Conservation (phyloP, 2,888 invertebrate species). For the Sycophila texana region DNA sequence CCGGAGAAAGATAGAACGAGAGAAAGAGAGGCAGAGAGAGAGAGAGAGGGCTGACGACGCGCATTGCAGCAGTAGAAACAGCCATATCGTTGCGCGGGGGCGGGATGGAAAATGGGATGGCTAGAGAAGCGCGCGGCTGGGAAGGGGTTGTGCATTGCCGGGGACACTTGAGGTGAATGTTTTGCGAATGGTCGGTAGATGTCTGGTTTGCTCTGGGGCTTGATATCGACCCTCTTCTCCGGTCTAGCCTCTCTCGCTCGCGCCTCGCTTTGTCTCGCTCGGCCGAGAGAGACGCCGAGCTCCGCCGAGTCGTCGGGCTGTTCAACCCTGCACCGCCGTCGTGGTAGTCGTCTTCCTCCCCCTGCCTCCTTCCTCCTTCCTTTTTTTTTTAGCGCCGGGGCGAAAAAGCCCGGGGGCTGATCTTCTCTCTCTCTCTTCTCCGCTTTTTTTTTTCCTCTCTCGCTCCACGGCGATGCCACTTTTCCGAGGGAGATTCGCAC, state of each 20-base stretch:
- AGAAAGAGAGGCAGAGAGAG: constrained; percentile 19
- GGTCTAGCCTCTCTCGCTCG: constrained; percentile 46
- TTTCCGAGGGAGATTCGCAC: constrained; percentile 18
- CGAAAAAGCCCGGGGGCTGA: constrained; percentile 58
- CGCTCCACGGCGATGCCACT: constrained; percentile 32
- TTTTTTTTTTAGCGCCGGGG: constrained; percentile 20
- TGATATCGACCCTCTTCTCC: constrained; percentile 71
- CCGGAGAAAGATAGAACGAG: constrained; percentile 2
- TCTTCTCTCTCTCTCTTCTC: too few species aligned
- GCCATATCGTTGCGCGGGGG: constrained; percentile 47
- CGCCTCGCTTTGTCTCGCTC: constrained; percentile 58
- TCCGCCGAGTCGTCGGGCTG: constrained; percentile 44
- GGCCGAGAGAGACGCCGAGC: constrained; percentile 47
- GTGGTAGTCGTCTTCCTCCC: constrained; percentile 3
- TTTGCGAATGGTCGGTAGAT: constrained; percentile 76
- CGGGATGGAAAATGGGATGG: constrained; percentile 53
- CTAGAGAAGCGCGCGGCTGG: constrained; percentile 41
- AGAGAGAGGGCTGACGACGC: constrained; percentile 30
- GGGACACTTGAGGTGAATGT: constrained; percentile 75
- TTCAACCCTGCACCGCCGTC: constrained; percentile 48
- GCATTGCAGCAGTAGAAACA: constrained; percentile 54
- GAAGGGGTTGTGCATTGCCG: constrained; percentile 65
- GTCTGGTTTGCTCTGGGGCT: constrained; percentile 73
- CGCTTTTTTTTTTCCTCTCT: constrained; percentile 42
- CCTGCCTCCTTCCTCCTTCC: constrained; percentile 38